phyloP scores from a whole-genome alignment of 2,113 vertebrate genomes.

The Indicator maculatus region DNA sequence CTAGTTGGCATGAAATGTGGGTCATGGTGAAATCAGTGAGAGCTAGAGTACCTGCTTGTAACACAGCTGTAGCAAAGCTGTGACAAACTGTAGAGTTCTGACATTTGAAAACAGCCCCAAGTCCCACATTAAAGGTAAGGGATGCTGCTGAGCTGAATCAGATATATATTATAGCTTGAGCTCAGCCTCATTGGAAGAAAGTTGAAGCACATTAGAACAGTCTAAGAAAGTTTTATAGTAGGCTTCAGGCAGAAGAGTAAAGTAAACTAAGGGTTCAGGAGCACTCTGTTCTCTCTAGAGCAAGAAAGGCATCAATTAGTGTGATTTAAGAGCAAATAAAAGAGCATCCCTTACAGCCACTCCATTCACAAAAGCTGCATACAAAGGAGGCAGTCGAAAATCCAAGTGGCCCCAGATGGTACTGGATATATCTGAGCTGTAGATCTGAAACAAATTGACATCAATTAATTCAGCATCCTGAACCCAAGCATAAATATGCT shows the following conservation, averaged over 20 bases:
- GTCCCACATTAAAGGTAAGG: neutral
- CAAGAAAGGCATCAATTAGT: neutral
- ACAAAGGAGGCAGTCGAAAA: conserved; percentile 80
- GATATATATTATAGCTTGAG: neutral
- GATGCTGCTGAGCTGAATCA: neutral
- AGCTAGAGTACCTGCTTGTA: neutral
- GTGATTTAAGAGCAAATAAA: conserved; percentile 41
- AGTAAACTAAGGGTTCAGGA: neutral
- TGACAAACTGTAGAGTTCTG: neutral
- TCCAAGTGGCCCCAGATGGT: conserved; percentile 84
- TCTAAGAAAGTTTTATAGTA: neutral
- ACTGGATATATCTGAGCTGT: conserved; percentile 79
- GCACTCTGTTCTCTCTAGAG: neutral
- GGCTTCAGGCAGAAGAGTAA: neutral
- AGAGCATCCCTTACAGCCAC: conserved; percentile 84
- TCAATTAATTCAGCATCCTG: neutral
- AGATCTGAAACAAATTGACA: conserved; percentile 74
- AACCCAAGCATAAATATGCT: neutral
- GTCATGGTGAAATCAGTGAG: neutral
- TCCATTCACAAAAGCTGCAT: conserved; percentile 91
- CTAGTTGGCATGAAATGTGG: neutral
- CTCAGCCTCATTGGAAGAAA: neutral
- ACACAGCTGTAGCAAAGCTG: neutral
- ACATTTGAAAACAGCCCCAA: neutral
- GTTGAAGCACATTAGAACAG: neutral